A percentile compares a stretch with the other conserved stretches of the same genome.
These are phyloP conservation scores for Aphrocallistes beatrix DNA, from an alignment of 37 sponge, comb jelly and placozoan species.

Conservation along the genomic window DNA sequence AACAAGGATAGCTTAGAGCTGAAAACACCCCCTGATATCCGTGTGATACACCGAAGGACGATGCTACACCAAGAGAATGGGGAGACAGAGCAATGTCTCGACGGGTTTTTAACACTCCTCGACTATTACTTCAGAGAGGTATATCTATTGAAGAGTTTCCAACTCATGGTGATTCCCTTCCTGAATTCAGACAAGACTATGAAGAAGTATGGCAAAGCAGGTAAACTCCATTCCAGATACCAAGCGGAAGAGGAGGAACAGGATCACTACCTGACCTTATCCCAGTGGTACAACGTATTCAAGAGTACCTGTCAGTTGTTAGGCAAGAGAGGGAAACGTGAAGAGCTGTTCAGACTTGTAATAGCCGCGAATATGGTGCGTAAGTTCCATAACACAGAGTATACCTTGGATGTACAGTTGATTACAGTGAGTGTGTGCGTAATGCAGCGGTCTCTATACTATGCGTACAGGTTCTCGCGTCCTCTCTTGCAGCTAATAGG, in stretches of 20 bases:
- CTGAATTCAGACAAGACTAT: neutral
- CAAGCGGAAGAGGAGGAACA: neutral
- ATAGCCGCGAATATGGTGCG: neutral
- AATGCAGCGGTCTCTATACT: neutral
- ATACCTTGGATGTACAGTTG: neutral
- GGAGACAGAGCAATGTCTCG: neutral
- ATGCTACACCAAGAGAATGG: neutral
- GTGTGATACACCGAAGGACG: neutral
- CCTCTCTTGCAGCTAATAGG: neutral
- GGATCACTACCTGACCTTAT: neutral
- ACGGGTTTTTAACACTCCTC: neutral
- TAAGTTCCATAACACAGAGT: neutral
- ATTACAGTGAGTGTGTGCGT: neutral
- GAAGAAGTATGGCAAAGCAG: neutral
- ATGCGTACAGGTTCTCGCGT: neutral
- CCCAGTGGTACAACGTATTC: neutral
- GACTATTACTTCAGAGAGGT: conserved; percentile 6
- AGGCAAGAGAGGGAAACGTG: neutral
- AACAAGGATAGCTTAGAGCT: neutral
- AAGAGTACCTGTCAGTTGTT: neutral
- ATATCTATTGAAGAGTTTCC: neutral
- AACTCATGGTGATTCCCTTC: neutral
- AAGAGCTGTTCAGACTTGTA: neutral
- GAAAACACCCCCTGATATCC: neutral
- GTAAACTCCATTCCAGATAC: neutral